Evolutionary conservation across 2,888 invertebrate species (phyloP), one percentile per base, ranked within the genome.

Genomic region (Penaeus monodon): DNA sequence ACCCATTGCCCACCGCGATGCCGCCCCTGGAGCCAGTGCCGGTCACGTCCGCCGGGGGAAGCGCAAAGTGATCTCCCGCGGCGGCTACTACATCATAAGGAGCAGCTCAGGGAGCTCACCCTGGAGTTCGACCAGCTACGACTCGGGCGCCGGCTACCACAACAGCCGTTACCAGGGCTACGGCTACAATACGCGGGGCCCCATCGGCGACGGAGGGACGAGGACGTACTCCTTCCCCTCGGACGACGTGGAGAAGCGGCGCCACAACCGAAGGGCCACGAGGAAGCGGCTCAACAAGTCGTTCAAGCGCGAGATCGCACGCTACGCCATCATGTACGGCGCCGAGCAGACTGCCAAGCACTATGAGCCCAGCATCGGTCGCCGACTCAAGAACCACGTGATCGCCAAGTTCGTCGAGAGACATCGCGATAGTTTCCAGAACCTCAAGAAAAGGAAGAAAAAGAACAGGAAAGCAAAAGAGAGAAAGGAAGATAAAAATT

Each of bases 221-320:
- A 82, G 82, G 57, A 82, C 49, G 49, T 57, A 57, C 17, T 49
- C 81, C 38, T 49, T n/a, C 49, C 57, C 49, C 2, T 24, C 77
- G 79, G 79, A 68, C 27, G 70, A 85, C 79, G 68, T 29, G 57
- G 64, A 78, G 68, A 66, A 76, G 22, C 57, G 80, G 33, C 64
- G 73, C 27, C 27, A 73, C 29, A 38, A 12, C 57, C 57, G 57
- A 57, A 22, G 74, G 20, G 17, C 44, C 2, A 38, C 49, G 29
- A 82, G 86, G 65, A 86, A 86, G 79, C 78, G 79, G 68, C 73
- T 86, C 12, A 82, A 44, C 64, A 68, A 82, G 64, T 82, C 86
- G 12, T 86, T 86, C 83, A 86, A 86, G 65, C 57, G 86, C 49
- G 86, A 86, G 86, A 86, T 86, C 70, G 86, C 86, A 27, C 86